Conservation (phyloP, 2,113 vertebrate genomes). For the Lipotes vexillifer region DNA sequence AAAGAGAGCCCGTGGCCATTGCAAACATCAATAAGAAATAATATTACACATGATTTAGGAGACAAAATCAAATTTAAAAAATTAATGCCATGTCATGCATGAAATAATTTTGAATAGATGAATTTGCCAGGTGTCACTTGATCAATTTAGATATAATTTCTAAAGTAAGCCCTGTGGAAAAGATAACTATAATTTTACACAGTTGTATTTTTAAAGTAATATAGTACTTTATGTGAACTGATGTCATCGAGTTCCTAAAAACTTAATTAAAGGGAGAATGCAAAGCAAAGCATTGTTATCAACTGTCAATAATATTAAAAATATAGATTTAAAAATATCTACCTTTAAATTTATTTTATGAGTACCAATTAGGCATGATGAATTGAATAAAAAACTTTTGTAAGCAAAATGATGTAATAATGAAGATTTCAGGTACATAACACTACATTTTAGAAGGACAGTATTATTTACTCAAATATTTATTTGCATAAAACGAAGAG, state of each 20-base stretch:
- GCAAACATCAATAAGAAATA: not conserved
- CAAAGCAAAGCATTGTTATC: not conserved
- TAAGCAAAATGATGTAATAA: not conserved
- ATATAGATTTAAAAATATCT: not conserved
- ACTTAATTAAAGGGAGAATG: not conserved
- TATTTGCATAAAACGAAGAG: not conserved
- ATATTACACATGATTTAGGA: not conserved
- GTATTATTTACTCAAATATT: not conserved
- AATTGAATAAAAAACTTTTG: not conserved
- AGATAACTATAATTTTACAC: not conserved
- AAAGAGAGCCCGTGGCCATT: not conserved
- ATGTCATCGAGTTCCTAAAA: not conserved
- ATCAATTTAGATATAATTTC: not conserved
- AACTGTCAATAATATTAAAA: not conserved
- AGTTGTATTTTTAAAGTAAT: not conserved
- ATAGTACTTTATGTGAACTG: not conserved
- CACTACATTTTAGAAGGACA: not conserved
- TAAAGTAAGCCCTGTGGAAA: not conserved
- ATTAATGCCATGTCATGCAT: not conserved
- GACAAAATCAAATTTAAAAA: not conserved
- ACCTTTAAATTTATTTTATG: not conserved
- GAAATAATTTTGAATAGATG: not conserved
- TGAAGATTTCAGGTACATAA: not conserved
- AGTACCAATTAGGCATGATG: not conserved
- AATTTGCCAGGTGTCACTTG: not conserved